Percentiles rank a stretch among this genome's conserved stretches.
Conservation (phyloP, 30 jellyfish, hydroid and myxozoan genomes). For the Turritopsis dohrnii region DNA sequence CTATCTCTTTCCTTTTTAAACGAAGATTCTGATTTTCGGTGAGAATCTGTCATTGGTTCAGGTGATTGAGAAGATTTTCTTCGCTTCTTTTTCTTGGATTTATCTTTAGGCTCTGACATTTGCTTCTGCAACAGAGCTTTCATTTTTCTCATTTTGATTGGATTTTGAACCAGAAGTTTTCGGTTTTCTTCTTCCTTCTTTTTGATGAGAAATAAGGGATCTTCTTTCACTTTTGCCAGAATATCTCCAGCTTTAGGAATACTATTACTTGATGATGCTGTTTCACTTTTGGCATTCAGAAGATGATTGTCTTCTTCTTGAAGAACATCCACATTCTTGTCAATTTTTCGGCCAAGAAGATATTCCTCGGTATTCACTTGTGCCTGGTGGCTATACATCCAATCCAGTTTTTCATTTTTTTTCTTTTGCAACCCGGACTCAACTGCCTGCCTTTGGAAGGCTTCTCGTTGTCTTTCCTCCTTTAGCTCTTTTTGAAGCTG, state of each 20-base stretch:
- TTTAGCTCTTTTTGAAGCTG: constrained; percentile 78
- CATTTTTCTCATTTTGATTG: constrained; percentile 57
- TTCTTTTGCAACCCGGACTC: constrained; percentile 77
- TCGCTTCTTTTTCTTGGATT: constrained; percentile 42
- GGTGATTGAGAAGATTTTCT: constrained; percentile 15
- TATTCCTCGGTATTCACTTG: constrained; percentile 76
- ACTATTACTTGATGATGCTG: not conserved
- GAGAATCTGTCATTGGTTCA: not conserved
- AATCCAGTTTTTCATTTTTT: constrained; percentile 62
- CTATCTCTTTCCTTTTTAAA: not conserved
- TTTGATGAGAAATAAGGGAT: constrained; percentile 82
- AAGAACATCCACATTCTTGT: constrained; percentile 67
- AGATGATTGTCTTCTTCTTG: constrained; percentile 36
- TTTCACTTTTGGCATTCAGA: not conserved
- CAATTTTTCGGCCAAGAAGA: constrained; percentile 86
- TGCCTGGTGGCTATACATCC: constrained; percentile 93
- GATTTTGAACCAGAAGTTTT: constrained; percentile 71
- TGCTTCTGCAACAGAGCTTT: constrained; percentile 35
- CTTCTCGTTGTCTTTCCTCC: constrained; percentile 86
- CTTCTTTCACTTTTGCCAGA: constrained; percentile 86
- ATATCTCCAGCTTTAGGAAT: constrained; percentile 48
- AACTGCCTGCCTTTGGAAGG: constrained; percentile 76
- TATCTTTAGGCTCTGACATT: constrained; percentile 32
- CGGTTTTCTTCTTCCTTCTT: constrained; percentile 77
- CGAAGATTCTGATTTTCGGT: not conserved